A percentile compares a stretch with the other conserved stretches of the same genome.
Evolutionary conservation across 23 tunicate genomes (phyloP).

Genomic region (Trididemnum nubilum): DNA sequence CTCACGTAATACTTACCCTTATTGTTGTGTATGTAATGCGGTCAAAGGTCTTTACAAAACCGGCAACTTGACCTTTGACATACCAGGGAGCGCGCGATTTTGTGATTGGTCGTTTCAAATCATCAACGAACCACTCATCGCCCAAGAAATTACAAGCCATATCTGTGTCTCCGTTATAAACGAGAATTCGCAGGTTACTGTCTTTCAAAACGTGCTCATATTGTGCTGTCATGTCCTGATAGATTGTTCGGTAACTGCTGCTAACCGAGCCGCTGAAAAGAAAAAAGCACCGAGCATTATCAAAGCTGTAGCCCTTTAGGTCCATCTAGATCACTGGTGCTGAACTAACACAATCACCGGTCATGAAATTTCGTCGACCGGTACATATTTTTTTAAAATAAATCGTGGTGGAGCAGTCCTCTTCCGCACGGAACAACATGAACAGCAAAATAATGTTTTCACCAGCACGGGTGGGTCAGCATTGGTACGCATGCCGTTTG

Average conservation of each 20-base stretch:
- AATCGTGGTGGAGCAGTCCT: no score
- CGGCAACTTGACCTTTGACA: constrained; percentile 78
- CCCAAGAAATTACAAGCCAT: constrained; percentile 89
- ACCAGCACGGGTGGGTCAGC: no score
- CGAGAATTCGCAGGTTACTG: constrained; percentile 37
- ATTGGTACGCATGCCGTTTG: no score
- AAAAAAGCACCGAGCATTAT: no score
- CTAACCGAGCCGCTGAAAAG: constrained; percentile 2
- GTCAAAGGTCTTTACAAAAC: constrained; percentile 51
- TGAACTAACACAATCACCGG: no score
- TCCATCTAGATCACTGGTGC: no score
- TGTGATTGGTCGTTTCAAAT: constrained; percentile 25
- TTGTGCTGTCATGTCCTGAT: constrained; percentile 45
- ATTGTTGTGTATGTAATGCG: constrained; percentile 73
- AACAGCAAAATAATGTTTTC: no score
- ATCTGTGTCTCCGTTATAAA: constrained; percentile 88
- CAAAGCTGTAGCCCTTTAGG: no score
- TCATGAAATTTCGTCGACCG: no score
- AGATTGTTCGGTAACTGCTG: constrained; percentile 16
- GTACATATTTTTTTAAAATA: no score
- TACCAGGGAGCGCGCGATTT: constrained; percentile 66
- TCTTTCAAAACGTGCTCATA: constrained; percentile 42
- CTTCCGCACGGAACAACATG: no score
- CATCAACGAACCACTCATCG: constrained; percentile 76
- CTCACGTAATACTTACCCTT: constrained; percentile 79